Conservation (phyloP, 2,113 vertebrate species). For the Chiloscyllium plagiosum region DNA sequence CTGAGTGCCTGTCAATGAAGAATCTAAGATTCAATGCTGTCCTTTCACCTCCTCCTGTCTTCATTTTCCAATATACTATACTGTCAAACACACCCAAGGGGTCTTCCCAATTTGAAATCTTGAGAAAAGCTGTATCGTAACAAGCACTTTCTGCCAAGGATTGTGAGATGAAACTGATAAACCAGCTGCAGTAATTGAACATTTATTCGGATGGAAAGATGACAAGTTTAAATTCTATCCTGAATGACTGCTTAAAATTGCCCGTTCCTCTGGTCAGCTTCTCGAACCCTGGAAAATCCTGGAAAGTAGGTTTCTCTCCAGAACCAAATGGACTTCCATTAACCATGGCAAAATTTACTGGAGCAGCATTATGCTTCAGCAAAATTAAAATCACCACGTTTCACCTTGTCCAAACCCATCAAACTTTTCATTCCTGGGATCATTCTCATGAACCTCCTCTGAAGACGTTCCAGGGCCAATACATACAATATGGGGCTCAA, state of each 20-base stretch:
- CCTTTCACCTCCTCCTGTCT: neutral
- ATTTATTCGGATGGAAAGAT: neutral
- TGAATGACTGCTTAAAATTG: neutral
- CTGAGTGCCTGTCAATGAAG: neutral
- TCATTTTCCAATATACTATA: neutral
- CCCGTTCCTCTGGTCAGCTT: neutral
- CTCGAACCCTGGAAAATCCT: neutral
- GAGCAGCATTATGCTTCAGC: too few species aligned
- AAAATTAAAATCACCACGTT: neutral
- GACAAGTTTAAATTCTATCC: neutral
- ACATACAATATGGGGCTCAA: too few species aligned
- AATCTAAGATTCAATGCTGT: too few species aligned
- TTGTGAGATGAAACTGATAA: neutral
- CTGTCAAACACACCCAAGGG: neutral
- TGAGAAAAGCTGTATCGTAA: neutral
- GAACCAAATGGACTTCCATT: neutral
- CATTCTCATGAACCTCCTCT: too few species aligned
- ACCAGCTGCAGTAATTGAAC: neutral
- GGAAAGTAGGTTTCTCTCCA: too few species aligned
- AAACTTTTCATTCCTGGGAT: neutral
- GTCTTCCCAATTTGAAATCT: neutral
- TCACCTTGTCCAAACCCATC: neutral
- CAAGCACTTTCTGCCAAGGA: too few species aligned
- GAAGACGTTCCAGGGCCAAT: too few species aligned
- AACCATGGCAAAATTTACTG: neutral